These are phyloP conservation scores for Cheilosia vernalis DNA, from an alignment of 2,888 invertebrate genomes.

Conservation along the genomic window DNA sequence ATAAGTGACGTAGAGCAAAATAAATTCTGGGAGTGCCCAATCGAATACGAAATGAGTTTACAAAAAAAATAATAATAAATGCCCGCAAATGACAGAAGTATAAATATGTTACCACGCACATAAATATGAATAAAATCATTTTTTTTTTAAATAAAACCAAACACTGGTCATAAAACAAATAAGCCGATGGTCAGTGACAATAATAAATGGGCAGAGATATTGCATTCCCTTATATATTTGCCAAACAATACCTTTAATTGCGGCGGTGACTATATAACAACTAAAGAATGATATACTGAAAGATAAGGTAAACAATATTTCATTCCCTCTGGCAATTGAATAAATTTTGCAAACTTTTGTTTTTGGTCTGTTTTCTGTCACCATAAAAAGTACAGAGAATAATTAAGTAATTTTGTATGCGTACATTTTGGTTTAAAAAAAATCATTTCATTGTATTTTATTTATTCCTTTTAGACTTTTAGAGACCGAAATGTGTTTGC, in stretches of 20 bases:
- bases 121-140: neutral
- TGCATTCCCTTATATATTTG: neutral
- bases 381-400: neutral
- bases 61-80: neutral
- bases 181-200: neutral
- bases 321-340: neutral
- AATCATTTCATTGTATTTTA: neutral
- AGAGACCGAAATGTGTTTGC: too few relatives aligned
- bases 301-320: neutral
- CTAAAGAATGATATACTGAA: neutral
- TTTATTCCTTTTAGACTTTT: too few relatives aligned
- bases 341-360: neutral
- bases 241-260: constrained; percentile 1
- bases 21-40: too few relatives aligned
- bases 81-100: neutral
- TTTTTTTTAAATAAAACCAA: neutral
- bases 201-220: neutral
- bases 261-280: neutral
- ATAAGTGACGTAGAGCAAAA: too few relatives aligned
- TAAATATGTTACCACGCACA: neutral
- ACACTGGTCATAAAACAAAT: neutral
- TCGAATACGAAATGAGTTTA: neutral
- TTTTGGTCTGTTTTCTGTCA: neutral
- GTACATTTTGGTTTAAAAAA: neutral
- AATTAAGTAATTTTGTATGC: neutral